A percentile compares a stretch with the other conserved stretches of the same genome.
Evolutionary conservation across 1,140 invertebrate genomes (phyloP).

Genomic region (Sipha flava): DNA sequence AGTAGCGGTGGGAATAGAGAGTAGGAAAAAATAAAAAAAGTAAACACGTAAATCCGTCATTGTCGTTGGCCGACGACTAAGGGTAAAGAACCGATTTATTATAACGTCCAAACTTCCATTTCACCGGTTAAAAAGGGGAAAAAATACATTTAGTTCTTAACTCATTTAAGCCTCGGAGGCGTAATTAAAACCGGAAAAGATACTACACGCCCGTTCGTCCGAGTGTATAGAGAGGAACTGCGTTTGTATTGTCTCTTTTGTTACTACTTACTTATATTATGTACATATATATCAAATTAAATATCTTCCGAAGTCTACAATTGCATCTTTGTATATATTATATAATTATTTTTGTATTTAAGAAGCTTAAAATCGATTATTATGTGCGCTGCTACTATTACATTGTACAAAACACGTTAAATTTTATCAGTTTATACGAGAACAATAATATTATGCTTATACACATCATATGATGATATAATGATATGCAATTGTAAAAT

Average conservation of each 20-base stretch:
- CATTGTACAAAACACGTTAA: no score
- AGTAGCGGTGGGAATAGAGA: neutral
- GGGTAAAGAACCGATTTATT: conserved; percentile 3
- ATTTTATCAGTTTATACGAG: no score
- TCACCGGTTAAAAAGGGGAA: neutral
- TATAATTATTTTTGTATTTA: neutral
- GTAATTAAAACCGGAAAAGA: conserved; percentile 22
- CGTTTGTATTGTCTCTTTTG: neutral
- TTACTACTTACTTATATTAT: neutral
- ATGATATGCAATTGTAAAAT: no score
- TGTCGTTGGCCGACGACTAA: neutral
- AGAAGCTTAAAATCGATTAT: neutral
- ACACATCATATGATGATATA: no score
- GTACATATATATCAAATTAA: neutral
- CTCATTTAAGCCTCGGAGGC: neutral
- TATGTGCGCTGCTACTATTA: no score
- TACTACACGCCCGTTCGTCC: neutral
- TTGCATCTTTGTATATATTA: neutral
- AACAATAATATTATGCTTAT: no score
- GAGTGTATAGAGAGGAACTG: neutral
- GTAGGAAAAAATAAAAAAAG: neutral
- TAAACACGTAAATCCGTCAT: conserved; percentile 1
- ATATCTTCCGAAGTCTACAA: neutral
- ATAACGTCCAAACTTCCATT: conserved; percentile 5
- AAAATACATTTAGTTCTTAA: neutral